Percentiles rank a stretch among this genome's conserved stretches.
phyloP scores from a whole-genome alignment of 2,888 invertebrate species.

The Phortica okadai region DNA sequence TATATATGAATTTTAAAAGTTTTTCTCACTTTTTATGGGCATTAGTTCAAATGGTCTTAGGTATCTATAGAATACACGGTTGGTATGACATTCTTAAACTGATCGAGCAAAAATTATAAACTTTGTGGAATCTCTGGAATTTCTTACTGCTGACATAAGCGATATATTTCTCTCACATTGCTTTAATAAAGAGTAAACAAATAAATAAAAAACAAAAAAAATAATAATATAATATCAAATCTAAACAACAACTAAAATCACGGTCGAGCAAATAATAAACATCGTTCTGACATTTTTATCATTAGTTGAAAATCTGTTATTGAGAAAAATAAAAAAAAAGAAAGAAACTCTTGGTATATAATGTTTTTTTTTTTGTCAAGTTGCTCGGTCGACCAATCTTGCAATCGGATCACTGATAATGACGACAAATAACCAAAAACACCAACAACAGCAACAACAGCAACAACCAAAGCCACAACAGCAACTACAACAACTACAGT shows the following conservation, averaged over 20 bases:
- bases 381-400: conserved; percentile 64
- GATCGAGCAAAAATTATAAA: too few relatives aligned
- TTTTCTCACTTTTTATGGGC: too few relatives aligned
- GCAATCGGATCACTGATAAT: conserved; percentile 69
- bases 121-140: too few relatives aligned
- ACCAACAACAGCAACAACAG: conserved; percentile 48
- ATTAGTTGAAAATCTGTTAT: conserved; percentile 61
- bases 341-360: neutral
- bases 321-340: too few relatives aligned
- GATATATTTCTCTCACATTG: too few relatives aligned
- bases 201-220: neutral
- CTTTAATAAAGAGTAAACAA: too few relatives aligned
- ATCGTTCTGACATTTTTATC: conserved; percentile 71
- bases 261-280: conserved; percentile 57
- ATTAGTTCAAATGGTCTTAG: too few relatives aligned
- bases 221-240: conserved; percentile 8
- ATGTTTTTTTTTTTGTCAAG: neutral
- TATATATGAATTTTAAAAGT: too few relatives aligned
- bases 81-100: too few relatives aligned
- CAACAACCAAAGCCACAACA: conserved; percentile 34
- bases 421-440: conserved; percentile 67
- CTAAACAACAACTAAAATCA: conserved; percentile 41
- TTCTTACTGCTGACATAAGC: too few relatives aligned
- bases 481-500: neutral
- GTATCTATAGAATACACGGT: too few relatives aligned